Base-by-base conservation (phyloP, 2,113 vertebrate genomes). In the Larimichthys polyactis region DNA sequence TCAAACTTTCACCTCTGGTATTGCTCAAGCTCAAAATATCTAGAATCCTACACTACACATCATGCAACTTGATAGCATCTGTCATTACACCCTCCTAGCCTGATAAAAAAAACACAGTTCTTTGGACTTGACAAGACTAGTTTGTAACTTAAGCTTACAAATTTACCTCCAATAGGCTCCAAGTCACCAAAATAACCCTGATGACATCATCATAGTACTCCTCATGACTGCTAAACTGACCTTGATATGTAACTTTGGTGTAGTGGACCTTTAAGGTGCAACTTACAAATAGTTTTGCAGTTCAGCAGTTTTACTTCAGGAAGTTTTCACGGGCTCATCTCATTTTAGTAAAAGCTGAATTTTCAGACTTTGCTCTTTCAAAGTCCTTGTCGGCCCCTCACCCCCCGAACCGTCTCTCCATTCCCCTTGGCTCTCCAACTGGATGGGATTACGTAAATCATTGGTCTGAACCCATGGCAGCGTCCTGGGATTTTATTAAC, bases 381-480 rank as follows among this genome's bases (percentile, higher is more conserved):
- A 71, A 70, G 40, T 57, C 20, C 19, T 10, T 36, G 4, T 16
- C 16, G 11, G 22, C 24, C 32, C n/a, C 52, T 22, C 63, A 58
- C 27, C 55, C 29, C 29, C 59, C 10, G 4, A 36, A 40, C 44
- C 19, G 15, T 40, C 44, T 6, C 68, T 83, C 62, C 16, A 12
- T 32, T 71, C 29, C 46, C 32, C 19, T 27, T 57, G 78, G 75
- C 55, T 76, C 75, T 73, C 24, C 24, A 52, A 64, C 36, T 49
- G 76, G 71, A 88, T 46, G 54, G 20, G n/a, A 84, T 88, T 87
- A 88, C 62, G 74, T 90, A 92, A 92, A 66, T 36, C 17, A 1
- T 48, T 78, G 78, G 69, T 84, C 64, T 48, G 55, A 73, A 51
- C 22, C 43, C 71, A 62, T 84, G 85, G 83, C 73, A 78, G 78